A percentile compares a stretch with the other conserved stretches of the same genome.
Evolutionary conservation across 2,888 invertebrate species (phyloP).

Genomic region (Apotomis turbidana): DNA sequence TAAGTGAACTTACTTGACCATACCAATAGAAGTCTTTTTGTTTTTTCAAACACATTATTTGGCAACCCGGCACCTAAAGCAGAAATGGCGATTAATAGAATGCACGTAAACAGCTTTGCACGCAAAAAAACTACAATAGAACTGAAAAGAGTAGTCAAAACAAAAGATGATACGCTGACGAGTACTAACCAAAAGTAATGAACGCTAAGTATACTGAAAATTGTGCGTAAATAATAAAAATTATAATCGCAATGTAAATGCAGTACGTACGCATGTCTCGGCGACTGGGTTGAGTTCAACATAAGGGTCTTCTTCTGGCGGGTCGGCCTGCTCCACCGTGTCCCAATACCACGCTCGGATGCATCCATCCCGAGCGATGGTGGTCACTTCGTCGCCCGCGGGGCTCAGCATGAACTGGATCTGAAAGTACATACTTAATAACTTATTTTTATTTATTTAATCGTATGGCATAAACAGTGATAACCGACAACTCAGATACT

Average conservation of each 20-base stretch:
- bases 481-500: too few species aligned
- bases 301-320: constrained; percentile 90
- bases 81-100: background rate
- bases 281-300: constrained; percentile 94
- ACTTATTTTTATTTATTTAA: background rate
- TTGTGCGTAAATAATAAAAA: too few species aligned
- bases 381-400: constrained; percentile 75
- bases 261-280: constrained; percentile 85
- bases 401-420: constrained; percentile 77
- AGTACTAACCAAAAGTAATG: too few species aligned
- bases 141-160: too few species aligned
- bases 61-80: constrained; percentile 72
- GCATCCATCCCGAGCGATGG: constrained; percentile 88
- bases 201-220: too few species aligned
- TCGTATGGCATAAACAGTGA: background rate
- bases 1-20: constrained; percentile 86
- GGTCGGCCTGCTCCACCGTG: constrained; percentile 94
- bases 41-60: constrained; percentile 76
- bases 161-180: too few species aligned
- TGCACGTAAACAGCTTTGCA: too few species aligned
- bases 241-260: too few species aligned
- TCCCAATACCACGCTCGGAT: constrained; percentile 95
- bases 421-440: constrained; percentile 53
- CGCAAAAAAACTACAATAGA: too few species aligned
- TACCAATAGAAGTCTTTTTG: constrained; percentile 85